Base-by-base conservation (phyloP, 2,113 vertebrate species). In the Pachycephala philippinensis region DNA sequence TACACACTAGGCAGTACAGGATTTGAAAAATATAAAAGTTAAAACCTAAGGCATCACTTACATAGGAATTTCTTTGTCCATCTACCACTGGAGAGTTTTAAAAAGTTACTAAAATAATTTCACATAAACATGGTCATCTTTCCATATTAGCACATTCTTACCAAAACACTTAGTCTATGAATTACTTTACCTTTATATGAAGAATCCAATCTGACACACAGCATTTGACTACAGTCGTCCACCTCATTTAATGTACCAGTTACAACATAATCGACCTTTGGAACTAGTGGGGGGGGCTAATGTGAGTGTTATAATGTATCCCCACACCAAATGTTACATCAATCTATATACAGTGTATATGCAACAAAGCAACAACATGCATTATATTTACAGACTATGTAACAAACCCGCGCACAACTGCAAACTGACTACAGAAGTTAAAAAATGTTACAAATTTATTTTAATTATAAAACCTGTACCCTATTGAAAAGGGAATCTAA, bases 401-500 rank as follows among this genome's bases (percentile, higher is more conserved):
- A 95, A 47, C n/a, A 89, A 59, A 47, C 11, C 31, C 33, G 2
- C 27, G n/a, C 65, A 80, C 65, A 91, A 86, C 16, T 63, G 59
- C 64, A 95, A 87, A 52, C 52, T 87, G 63, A 79, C 22, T 95
- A 95, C 7, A 78, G 27, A 95, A 71, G 66, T 82, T 40, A 30
- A 45, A 95, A 93, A 95, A 87, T 37, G n/a, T 94, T 87, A 95
- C 50, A 96, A 90, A 68, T 88, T 33, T 42, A 84, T 70, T 93
- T 88, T 50, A 81, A 33, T 61, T 72, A 76, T 7, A 4, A 92
- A 97, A 84, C 47, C 21, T 66, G 14, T 92, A 84, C 28, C 8
- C 39, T 50, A 33, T 20, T 92, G 50, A 84, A 86, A 93, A 92
- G 78, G 28, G 63, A 66, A 68, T 96, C 96, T 99, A 99, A 97